Conservation (phyloP, 2,113 vertebrate genomes). For the Rousettus leschenaultii region DNA sequence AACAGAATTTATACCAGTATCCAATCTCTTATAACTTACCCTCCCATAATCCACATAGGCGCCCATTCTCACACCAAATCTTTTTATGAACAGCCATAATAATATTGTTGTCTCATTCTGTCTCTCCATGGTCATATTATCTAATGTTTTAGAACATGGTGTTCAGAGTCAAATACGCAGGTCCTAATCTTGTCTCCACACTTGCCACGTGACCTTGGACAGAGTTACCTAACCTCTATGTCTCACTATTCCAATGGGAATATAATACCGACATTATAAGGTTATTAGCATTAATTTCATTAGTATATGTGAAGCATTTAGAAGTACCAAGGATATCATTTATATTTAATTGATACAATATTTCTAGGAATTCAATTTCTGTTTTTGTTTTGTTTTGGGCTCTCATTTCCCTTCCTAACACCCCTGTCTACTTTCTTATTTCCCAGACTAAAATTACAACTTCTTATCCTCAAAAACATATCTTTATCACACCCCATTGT, state of each 20-base stretch:
- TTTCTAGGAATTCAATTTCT: not conserved
- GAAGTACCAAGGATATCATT: not conserved
- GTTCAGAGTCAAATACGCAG: not conserved
- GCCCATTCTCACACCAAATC: not conserved
- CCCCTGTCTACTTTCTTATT: not conserved
- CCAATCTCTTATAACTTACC: not conserved
- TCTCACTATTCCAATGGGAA: not conserved
- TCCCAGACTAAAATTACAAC: not conserved
- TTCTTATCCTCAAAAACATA: not conserved
- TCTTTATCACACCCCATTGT: not conserved
- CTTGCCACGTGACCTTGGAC: not conserved
- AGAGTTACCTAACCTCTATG: not conserved
- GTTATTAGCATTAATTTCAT: not conserved
- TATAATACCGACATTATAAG: not conserved
- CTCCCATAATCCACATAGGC: not conserved
- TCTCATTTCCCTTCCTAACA: not conserved
- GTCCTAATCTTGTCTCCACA: not conserved
- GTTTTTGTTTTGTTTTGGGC: not conserved
- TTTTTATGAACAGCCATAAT: not conserved
- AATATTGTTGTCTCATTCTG: not conserved
- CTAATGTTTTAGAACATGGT: not conserved
- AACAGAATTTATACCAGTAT: not conserved
- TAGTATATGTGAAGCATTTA: not conserved
- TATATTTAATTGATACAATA: not conserved
- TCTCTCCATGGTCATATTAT: not conserved